Base-by-base conservation (phyloP, 1,140 invertebrate genomes). In the Mylabris phalerata region DNA sequence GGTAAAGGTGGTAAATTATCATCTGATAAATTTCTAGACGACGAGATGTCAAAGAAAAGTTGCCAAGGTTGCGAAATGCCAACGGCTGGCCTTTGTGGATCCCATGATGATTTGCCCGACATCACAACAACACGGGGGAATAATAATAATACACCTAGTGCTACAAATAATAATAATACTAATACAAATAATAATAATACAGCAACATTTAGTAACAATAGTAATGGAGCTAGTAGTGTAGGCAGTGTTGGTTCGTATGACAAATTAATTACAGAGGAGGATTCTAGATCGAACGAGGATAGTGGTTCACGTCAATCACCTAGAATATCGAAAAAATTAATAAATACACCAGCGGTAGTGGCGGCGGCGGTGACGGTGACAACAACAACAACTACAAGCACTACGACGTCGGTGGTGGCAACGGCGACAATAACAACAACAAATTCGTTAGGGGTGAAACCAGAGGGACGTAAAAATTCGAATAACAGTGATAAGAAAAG, bases 41-140 rank as follows among this genome's bases (percentile, higher is more conserved):
- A 87, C 46, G 85, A 87, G 64, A 84, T 87, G 59, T 80, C 80
- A 3, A 89, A 89, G 75, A 92, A 93, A 74, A 92, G 89, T 71
- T 92, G 90, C 75, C 90, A 92, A 79, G 90, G 90, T 68, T 92
- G 90, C 76, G 89, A 93, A 77, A 82, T 93, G 72, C 84, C 85
- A 10, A 77, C 83, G 9, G 75, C 77, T 7, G 80, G 80, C 79
- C 80, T 64, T 69, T 82, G 83, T 64, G 84, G 82, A 26, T 82
- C 85, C 40, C 79, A 80, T 42, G 85, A 87, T 64, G 87, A 89
- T 72, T 77, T 86, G 32, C 84, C 82, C 10, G 87, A 89, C 63
- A 78, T 86, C 19, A 78, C 82, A 38, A 81, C 86, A 9, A 82
- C 83, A 10, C 81, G 86, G 49, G 79, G 84, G 10, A 87, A 88